Evolutionary conservation across 2,113 vertebrate species (phyloP).

Genomic region (Rhineura floridana): DNA sequence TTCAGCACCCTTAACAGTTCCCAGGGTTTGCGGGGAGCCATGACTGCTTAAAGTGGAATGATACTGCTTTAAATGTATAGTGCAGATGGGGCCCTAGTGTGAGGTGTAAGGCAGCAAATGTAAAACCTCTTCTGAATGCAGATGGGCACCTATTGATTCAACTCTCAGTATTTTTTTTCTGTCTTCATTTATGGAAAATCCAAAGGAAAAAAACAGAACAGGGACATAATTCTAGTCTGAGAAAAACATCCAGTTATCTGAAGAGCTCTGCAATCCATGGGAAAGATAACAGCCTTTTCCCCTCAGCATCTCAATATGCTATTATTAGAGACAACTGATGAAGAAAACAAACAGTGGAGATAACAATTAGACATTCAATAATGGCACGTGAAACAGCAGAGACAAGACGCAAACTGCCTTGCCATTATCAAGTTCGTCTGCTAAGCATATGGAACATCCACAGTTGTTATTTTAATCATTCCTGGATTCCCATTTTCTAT

Average conservation of each 20-base stretch:
- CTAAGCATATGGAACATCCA: conserved; percentile 22
- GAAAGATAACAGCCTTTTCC: not conserved
- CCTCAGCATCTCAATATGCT: not conserved
- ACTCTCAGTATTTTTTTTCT: too few relatives aligned
- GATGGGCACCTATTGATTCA: too few relatives aligned
- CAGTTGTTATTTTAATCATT: conserved; percentile 47
- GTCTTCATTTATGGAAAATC: not conserved
- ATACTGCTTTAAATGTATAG: too few relatives aligned
- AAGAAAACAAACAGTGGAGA: conserved; percentile 30
- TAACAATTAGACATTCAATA: conserved; percentile 27
- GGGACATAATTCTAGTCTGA: too few relatives aligned
- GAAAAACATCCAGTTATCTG: not conserved
- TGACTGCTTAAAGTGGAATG: too few relatives aligned
- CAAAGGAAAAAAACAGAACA: not conserved
- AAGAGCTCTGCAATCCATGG: not conserved
- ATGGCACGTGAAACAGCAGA: conserved; percentile 22
- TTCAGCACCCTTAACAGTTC: too few relatives aligned
- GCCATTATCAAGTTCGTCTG: conserved; percentile 4
- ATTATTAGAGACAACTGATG: conserved; percentile 17
- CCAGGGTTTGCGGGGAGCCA: too few relatives aligned
- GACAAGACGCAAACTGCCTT: conserved; percentile 9
- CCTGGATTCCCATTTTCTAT: conserved; percentile 12
- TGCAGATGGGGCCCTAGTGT: too few relatives aligned
- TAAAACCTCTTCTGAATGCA: too few relatives aligned
- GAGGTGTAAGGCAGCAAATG: too few relatives aligned